A percentile compares a stretch with the other conserved stretches of the same genome.
These are phyloP conservation scores for Amblyopsis rosae DNA, from an alignment of 2,113 vertebrate species.

Conservation along the genomic window DNA sequence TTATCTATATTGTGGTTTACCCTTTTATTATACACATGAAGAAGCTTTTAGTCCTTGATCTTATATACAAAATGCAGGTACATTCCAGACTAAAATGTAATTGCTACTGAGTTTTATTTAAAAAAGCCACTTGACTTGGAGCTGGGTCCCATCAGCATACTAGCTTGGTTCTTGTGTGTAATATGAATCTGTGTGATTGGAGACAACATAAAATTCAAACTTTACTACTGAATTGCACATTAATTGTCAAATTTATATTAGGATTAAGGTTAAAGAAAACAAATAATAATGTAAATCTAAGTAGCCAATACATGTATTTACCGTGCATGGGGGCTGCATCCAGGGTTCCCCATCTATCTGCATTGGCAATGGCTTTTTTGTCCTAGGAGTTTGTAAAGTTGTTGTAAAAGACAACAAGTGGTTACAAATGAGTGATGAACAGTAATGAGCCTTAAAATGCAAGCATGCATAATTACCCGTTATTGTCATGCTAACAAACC, in stretches of 20 bases:
- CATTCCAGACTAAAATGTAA: neutral
- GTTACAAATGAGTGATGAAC: neutral
- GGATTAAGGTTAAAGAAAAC: neutral
- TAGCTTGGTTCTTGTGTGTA: constrained; percentile 90
- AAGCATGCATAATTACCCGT: neutral
- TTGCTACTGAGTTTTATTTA: constrained; percentile 59
- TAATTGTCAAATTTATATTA: neutral
- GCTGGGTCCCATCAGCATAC: constrained; percentile 86
- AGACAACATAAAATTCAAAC: constrained; percentile 7
- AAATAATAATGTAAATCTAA: neutral
- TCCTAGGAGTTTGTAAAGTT: constrained; percentile 57
- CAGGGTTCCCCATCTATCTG: constrained; percentile 95
- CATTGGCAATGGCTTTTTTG: constrained; percentile 90
- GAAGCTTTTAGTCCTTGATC: neutral
- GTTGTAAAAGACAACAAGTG: neutral
- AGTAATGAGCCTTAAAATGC: constrained; percentile 22
- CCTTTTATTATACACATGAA: constrained; percentile 20
- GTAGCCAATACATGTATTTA: constrained; percentile 55
- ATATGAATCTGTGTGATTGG: constrained; percentile 83
- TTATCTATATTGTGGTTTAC: constrained; percentile 12
- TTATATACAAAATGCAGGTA: constrained; percentile 19
- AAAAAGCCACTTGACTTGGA: constrained; percentile 84
- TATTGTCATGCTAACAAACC: constrained; percentile 16
- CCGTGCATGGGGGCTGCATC: constrained; percentile 94
- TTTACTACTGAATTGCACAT: neutral